Evolutionary conservation across 1,140 invertebrate species (phyloP).

Genomic region (Euglossa dilemma): DNA sequence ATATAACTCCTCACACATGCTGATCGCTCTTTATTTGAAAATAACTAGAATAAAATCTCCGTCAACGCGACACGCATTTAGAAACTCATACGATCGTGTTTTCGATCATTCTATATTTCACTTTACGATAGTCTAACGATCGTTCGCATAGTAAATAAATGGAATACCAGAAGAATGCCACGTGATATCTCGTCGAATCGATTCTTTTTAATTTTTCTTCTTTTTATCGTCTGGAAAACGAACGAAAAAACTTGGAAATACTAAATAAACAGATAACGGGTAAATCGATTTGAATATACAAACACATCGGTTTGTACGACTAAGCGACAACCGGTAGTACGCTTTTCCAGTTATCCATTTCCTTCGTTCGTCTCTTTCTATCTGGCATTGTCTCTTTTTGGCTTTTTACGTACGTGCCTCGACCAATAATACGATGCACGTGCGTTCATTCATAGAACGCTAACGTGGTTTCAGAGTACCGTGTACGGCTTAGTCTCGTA

Average conservation of each 20-base stretch:
- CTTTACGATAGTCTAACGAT: background rate
- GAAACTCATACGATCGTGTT: background rate
- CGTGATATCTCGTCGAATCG: background rate
- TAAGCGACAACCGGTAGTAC: background rate
- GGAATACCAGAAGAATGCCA: background rate
- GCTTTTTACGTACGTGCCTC: conserved; percentile 29
- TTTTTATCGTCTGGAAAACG: background rate
- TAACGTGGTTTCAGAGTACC: conserved; percentile 17
- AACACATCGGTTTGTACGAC: background rate
- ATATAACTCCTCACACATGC: background rate
- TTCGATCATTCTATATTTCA: background rate
- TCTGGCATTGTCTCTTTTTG: background rate
- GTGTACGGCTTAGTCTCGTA: conserved; percentile 31
- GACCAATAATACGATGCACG: conserved; percentile 39
- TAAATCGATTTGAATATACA: background rate
- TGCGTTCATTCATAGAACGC: conserved; percentile 50
- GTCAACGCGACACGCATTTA: background rate
- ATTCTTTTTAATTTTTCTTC: background rate
- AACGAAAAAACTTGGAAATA: too few species aligned
- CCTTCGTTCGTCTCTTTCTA: conserved; percentile 6
- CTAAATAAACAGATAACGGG: background rate
- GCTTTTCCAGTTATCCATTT: conserved; percentile 6
- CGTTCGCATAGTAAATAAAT: background rate
- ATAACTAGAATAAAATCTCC: conserved; percentile 13
- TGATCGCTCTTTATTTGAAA: conserved; percentile 10